Conservation (phyloP, 1,140 invertebrate species). For the Pseudachorutes palmiensis region DNA sequence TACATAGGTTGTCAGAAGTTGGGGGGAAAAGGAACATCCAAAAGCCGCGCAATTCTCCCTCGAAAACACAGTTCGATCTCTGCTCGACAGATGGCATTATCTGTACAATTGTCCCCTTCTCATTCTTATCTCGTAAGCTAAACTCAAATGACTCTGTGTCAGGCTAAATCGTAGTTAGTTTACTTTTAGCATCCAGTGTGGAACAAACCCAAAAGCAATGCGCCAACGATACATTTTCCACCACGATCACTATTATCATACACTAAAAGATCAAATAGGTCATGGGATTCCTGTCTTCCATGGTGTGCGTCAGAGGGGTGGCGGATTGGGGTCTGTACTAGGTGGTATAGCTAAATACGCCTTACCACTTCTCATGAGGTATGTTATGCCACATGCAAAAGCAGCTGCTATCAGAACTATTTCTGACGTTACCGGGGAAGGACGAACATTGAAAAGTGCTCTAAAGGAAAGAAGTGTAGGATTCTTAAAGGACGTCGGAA, state of each 20-base stretch:
- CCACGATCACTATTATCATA: conserved; percentile 8
- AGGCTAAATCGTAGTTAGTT: too few species aligned
- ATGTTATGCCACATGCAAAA: conserved; percentile 19
- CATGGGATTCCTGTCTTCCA: conserved; percentile 11
- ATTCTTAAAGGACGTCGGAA: conserved; percentile 10
- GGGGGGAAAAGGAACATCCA: too few species aligned
- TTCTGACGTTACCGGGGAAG: not conserved
- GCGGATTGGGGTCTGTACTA: conserved; percentile 14
- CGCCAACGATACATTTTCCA: not conserved
- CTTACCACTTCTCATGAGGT: conserved; percentile 15
- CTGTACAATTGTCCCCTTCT: too few species aligned
- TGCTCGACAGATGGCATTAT: too few species aligned
- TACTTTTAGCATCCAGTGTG: too few species aligned
- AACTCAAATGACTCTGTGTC: too few species aligned
- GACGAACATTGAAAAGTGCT: not conserved
- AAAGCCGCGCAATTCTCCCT: too few species aligned
- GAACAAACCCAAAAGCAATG: too few species aligned
- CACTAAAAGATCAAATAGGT: conserved; percentile 9
- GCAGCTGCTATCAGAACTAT: conserved; percentile 7
- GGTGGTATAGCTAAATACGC: conserved; percentile 17
- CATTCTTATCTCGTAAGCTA: too few species aligned
- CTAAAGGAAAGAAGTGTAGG: not conserved
- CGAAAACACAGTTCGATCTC: too few species aligned
- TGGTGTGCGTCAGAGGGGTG: conserved; percentile 13
- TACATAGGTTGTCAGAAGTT: too few species aligned